Evolutionary conservation across 2,113 vertebrate species (phyloP).

Genomic region (Hippocampus barbouri): DNA sequence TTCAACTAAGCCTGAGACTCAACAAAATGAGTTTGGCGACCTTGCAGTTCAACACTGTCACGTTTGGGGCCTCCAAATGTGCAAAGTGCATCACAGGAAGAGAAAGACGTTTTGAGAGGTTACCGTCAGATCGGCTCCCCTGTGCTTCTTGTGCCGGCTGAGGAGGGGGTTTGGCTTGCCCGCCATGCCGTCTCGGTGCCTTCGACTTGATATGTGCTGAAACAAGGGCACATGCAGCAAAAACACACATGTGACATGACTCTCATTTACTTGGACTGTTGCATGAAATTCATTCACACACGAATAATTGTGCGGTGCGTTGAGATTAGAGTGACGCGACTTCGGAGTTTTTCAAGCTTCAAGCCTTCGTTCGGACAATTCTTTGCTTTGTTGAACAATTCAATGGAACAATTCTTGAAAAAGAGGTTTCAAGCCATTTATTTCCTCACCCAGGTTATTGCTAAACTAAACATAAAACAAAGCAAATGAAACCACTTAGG

Average conservation of each 20-base stretch:
- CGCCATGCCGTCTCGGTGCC: constrained; percentile 88
- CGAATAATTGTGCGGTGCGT: too few relatives aligned
- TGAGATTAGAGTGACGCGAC: too few relatives aligned
- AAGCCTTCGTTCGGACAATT: too few relatives aligned
- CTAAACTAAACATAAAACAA: too few relatives aligned
- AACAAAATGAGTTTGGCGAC: constrained; percentile 4
- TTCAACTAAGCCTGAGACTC: constrained; percentile 4
- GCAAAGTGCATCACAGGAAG: constrained; percentile 6
- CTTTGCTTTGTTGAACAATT: too few relatives aligned
- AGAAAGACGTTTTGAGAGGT: constrained; percentile 33
- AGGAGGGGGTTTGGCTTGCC: constrained; percentile 90
- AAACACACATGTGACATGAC: background rate
- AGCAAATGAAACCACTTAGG: too few relatives aligned
- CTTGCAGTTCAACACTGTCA: constrained; percentile 8
- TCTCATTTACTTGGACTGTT: too few relatives aligned
- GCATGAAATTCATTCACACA: too few relatives aligned
- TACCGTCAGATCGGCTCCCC: constrained; percentile 82
- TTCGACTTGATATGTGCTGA: constrained; percentile 94
- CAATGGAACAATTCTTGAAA: too few relatives aligned
- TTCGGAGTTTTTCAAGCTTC: too few relatives aligned
- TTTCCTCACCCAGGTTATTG: too few relatives aligned
- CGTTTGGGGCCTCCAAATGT: constrained; percentile 22
- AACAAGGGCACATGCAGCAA: background rate
- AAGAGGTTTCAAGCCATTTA: too few relatives aligned
- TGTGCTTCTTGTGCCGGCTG: constrained; percentile 89